A percentile compares a stretch with the other conserved stretches of the same genome.
Evolutionary conservation across 2,888 invertebrate genomes (phyloP).

Genomic region (Cheilosia vernalis): DNA sequence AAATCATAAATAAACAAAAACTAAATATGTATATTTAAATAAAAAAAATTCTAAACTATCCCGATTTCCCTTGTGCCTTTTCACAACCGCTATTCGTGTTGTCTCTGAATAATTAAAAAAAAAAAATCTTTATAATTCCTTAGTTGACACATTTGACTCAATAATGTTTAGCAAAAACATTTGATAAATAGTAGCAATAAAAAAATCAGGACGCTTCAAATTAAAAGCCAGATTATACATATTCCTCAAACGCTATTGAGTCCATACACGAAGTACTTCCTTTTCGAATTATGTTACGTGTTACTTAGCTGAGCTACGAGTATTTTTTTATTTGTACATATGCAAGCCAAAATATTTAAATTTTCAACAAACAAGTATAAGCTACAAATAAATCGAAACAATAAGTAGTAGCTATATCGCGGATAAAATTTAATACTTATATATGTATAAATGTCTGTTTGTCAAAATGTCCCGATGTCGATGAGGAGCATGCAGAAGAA

Average conservation of each 20-base stretch:
- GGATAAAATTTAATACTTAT: neutral
- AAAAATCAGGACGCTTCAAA: slow-evolving; percentile 38
- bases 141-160: slow-evolving; percentile 47
- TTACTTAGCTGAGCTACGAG: slow-evolving; percentile 10
- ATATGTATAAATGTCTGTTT: slow-evolving; percentile 18
- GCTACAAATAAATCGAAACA: neutral
- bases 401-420: neutral
- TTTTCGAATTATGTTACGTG: slow-evolving; percentile 19
- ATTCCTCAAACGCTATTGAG: slow-evolving; percentile 26
- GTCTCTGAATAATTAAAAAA: slow-evolving; percentile 74
- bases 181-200: slow-evolving; percentile 33
- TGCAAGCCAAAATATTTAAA: neutral
- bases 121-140: neutral
- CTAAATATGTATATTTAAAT: slow-evolving; percentile 49
- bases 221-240: slow-evolving; percentile 14
- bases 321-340: slow-evolving; percentile 1
- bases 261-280: slow-evolving; percentile 53
- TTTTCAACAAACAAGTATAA: neutral
- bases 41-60: slow-evolving; percentile 75
- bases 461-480: slow-evolving; percentile 39
- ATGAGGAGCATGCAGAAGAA: neutral
- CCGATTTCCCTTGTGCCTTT: slow-evolving; percentile 79
- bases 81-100: slow-evolving; percentile 77
- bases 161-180: slow-evolving; percentile 23
- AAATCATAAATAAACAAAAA: slow-evolving; percentile 23